Conservation (phyloP, 2,797 vertebrate species). For the Sphenodon punctatus region DNA sequence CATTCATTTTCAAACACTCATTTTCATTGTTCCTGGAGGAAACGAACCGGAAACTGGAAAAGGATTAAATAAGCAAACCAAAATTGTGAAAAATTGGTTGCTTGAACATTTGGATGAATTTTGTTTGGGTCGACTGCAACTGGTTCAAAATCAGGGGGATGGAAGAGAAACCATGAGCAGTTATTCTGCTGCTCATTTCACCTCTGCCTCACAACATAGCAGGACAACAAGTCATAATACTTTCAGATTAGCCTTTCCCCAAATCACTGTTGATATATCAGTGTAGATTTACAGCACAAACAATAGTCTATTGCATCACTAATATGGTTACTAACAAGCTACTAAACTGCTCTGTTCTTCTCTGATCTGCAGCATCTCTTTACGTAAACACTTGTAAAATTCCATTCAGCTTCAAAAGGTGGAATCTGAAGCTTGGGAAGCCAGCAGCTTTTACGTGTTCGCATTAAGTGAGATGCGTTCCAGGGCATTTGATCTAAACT, state of each 20-base stretch:
- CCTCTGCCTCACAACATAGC: no score
- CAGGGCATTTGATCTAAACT: not conserved
- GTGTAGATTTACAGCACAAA: not conserved
- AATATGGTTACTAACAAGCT: not conserved
- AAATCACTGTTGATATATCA: not conserved
- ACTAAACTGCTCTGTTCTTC: not conserved
- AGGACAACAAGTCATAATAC: not conserved
- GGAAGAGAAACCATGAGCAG: no score
- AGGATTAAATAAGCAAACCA: no score
- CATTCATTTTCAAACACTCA: no score
- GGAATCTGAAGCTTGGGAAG: not conserved
- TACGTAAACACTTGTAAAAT: not conserved
- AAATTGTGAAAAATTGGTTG: no score
- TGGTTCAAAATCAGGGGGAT: no score
- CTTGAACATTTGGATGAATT: no score
- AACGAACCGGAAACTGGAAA: no score
- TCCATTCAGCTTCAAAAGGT: not conserved
- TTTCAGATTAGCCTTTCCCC: accelerated
- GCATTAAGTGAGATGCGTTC: not conserved
- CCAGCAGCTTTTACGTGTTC: not conserved
- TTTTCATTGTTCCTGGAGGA: no score
- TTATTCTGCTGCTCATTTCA: no score
- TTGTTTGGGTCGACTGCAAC: no score
- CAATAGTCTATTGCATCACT: not conserved
- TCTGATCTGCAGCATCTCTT: not conserved